phyloP scores from a whole-genome alignment of 2,113 vertebrate species.

The Hyaena hyaena region DNA sequence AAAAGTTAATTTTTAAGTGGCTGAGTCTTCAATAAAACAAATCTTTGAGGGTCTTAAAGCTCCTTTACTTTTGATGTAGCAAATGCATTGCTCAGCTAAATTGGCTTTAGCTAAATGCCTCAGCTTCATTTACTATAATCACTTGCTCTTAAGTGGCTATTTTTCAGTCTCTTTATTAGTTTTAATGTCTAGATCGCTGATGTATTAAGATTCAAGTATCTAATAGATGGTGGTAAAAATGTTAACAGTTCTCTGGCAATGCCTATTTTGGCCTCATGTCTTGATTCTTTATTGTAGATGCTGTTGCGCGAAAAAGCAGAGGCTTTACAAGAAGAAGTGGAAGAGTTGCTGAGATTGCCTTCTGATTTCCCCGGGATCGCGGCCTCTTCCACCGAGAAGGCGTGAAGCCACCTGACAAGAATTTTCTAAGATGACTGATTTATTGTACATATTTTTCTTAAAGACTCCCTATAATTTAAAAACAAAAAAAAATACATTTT shows the following conservation, averaged over 20 bases:
- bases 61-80: slow-evolving; percentile 30
- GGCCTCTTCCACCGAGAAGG: not conserved
- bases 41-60: not conserved
- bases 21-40: slow-evolving; percentile 52
- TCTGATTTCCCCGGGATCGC: slow-evolving; percentile 85
- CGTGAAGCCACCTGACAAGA: not conserved
- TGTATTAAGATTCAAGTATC: not conserved
- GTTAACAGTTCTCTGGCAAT: not conserved
- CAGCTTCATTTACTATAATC: slow-evolving; percentile 18
- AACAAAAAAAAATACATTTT: slow-evolving; percentile 78
- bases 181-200: not conserved
- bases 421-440: slow-evolving; percentile 17
- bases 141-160: slow-evolving; percentile 28
- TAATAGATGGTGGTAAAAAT: slow-evolving; percentile 3
- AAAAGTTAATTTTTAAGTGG: slow-evolving; percentile 68
- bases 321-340: slow-evolving; percentile 94
- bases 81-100: slow-evolving; percentile 54
- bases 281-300: slow-evolving; percentile 88
- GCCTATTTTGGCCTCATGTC: not conserved
- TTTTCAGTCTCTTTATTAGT: not conserved
- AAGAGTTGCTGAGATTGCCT: slow-evolving; percentile 91
- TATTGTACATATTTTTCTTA: slow-evolving; percentile 58
- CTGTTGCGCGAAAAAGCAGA: slow-evolving; percentile 95
- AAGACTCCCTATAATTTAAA: slow-evolving; percentile 53
- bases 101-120: slow-evolving; percentile 27